These are phyloP conservation scores for Oncorhynchus masou DNA, from an alignment of 2,113 vertebrate genomes.

Conservation along the genomic window DNA sequence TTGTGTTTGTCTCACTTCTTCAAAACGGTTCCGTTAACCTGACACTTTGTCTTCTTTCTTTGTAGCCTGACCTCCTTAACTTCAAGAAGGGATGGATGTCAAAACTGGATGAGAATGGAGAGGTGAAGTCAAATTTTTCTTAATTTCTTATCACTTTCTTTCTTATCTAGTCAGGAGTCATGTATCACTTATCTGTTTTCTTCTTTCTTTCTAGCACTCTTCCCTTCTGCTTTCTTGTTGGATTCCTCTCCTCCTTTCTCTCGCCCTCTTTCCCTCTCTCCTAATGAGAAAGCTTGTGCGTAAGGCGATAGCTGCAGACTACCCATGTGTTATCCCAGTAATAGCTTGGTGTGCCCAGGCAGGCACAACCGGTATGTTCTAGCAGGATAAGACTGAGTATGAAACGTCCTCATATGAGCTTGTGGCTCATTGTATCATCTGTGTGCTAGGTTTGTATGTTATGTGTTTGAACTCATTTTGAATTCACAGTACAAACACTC, in stretches of 20 bases:
- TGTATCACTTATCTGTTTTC: not conserved
- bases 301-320: not conserved
- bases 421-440: not conserved
- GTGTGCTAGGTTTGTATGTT: not conserved
- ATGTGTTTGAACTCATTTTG: not conserved
- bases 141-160: not conserved
- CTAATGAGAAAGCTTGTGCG: slow-evolving; percentile 24
- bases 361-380: slow-evolving; percentile 38
- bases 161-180: not conserved
- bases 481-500: too few relatives aligned
- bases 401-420: not conserved
- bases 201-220: not conserved
- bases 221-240: not conserved
- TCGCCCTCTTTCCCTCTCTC: not conserved
- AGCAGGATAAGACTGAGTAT: not conserved
- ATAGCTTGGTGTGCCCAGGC: slow-evolving; percentile 7
- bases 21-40: slow-evolving; percentile 3
- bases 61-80: slow-evolving; percentile 92
- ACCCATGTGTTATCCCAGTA: slow-evolving; percentile 22
- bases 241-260: not conserved
- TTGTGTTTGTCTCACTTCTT: not conserved
- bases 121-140: slow-evolving; percentile 71
- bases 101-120: slow-evolving; percentile 83
- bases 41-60: slow-evolving; percentile 22
- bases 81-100: slow-evolving; percentile 99